phyloP scores from a whole-genome alignment of 1,140 invertebrate species.

The Proales similis region DNA sequence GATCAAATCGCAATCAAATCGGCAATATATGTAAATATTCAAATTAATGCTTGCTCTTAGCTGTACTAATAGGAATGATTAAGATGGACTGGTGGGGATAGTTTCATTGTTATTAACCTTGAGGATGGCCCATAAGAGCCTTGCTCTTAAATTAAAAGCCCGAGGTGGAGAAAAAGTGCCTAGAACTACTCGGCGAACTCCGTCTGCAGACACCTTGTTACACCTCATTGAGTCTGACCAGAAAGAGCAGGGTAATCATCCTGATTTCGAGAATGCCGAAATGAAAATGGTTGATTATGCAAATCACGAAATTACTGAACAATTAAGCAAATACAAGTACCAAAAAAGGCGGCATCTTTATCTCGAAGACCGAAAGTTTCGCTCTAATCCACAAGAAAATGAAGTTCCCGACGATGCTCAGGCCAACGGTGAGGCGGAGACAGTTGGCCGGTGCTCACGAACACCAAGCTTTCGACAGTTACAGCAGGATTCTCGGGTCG shows the following conservation, averaged over 20 bases:
- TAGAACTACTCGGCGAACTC: background rate
- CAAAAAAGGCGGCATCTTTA: constrained; percentile 7
- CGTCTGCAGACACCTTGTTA: constrained; percentile 11
- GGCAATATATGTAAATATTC: constrained; percentile 36
- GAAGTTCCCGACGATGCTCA: background rate
- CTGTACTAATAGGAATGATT: constrained; percentile 41
- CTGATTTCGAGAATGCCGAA: constrained; percentile 35
- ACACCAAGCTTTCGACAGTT: too few species aligned
- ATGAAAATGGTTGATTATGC: constrained; percentile 30
- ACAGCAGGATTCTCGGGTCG: constrained; percentile 40
- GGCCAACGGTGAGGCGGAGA: background rate
- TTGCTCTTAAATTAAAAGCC: constrained; percentile 43
- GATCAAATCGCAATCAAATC: constrained; percentile 38
- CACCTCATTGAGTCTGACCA: constrained; percentile 10
- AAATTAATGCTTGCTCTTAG: constrained; percentile 39
- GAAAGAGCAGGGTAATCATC: background rate
- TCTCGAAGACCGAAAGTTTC: constrained; percentile 4
- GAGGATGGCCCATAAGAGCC: constrained; percentile 45
- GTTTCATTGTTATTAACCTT: constrained; percentile 44
- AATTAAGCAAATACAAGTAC: constrained; percentile 15
- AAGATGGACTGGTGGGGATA: constrained; percentile 42
- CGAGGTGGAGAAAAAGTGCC: constrained; percentile 37
- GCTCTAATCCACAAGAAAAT: background rate
- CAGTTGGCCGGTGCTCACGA: background rate
- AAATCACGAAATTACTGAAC: constrained; percentile 11